Conservation (phyloP, 2,888 invertebrate species). For the Pimpla rufipes region DNA sequence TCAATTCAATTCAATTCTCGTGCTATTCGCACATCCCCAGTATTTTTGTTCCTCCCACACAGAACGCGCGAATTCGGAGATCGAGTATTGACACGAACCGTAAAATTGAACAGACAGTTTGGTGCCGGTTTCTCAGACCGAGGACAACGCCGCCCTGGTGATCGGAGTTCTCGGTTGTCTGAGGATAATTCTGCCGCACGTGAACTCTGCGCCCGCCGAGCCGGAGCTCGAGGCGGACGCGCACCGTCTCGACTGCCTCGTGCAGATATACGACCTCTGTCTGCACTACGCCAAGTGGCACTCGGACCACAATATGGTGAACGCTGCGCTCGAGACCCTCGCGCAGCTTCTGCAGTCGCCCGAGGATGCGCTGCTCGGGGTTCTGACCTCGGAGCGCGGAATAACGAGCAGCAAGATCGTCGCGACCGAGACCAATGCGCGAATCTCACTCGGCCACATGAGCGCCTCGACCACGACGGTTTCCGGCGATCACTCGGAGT, state of each 20-base stretch:
- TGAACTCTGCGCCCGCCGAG: constrained; percentile 77
- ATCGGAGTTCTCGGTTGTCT: constrained; percentile 90
- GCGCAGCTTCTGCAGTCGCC: constrained; percentile 87
- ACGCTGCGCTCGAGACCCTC: constrained; percentile 92
- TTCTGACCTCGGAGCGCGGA: constrained; percentile 85
- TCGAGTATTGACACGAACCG: too few relatives aligned
- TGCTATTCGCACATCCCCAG: neutral
- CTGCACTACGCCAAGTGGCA: constrained; percentile 89
- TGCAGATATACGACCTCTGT: constrained; percentile 92
- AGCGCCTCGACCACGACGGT: constrained; percentile 77
- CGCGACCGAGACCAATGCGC: constrained; percentile 62
- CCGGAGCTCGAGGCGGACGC: constrained; percentile 70
- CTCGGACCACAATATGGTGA: constrained; percentile 94
- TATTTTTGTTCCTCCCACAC: too few relatives aligned
- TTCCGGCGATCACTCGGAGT: constrained; percentile 75
- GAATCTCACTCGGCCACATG: constrained; percentile 60
- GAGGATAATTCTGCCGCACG: constrained; percentile 88
- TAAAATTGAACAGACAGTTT: constrained; percentile 71
- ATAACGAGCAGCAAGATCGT: constrained; percentile 80
- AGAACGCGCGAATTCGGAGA: too few relatives aligned
- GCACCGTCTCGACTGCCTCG: constrained; percentile 77
- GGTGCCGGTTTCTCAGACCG: constrained; percentile 70
- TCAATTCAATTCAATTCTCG: too few relatives aligned
- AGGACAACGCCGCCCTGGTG: constrained; percentile 84
- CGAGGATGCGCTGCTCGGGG: constrained; percentile 84